Conservation (phyloP, 2,888 invertebrate species). For the Drosophila helvetica region DNA sequence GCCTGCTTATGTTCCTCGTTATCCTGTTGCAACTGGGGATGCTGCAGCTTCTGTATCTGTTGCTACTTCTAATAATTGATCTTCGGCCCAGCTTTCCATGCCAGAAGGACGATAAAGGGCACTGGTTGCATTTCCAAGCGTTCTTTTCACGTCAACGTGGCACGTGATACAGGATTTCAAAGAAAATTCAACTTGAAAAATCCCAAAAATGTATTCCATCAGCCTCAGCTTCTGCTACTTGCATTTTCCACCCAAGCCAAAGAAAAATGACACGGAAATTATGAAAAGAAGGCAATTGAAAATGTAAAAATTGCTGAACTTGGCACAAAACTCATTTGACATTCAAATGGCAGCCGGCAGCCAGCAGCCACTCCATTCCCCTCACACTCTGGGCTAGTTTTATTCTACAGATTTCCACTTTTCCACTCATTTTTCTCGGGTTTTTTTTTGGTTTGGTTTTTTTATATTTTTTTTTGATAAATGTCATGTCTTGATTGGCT, state of each 20-base stretch:
- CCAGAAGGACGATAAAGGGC: too few relatives aligned
- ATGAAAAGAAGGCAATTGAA: constrained; percentile 61
- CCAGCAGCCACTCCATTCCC: constrained; percentile 13
- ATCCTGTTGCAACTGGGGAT: too few relatives aligned
- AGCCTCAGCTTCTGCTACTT: neutral
- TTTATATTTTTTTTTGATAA: constrained; percentile 43
- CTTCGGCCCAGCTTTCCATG: too few relatives aligned
- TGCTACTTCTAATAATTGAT: too few relatives aligned
- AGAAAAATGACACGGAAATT: constrained; percentile 48
- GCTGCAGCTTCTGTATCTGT: too few relatives aligned
- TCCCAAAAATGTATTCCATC: neutral
- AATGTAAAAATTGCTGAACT: constrained; percentile 61
- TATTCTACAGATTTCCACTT: constrained; percentile 6
- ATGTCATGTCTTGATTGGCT: constrained; percentile 62
- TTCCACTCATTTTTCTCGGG: constrained; percentile 11
- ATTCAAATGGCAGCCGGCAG: constrained; percentile 48
- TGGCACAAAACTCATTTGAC: constrained; percentile 65
- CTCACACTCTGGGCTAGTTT: constrained; percentile 20
- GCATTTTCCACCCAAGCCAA: neutral
- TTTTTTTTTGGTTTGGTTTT: neutral
- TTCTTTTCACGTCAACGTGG: too few relatives aligned
- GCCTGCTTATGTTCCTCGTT: too few relatives aligned
- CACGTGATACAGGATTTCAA: too few relatives aligned
- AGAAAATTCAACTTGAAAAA: too few relatives aligned
- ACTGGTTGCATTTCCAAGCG: too few relatives aligned